Evolutionary conservation across 2,888 invertebrate species (phyloP).

Genomic region (Agonopterix arenella): DNA sequence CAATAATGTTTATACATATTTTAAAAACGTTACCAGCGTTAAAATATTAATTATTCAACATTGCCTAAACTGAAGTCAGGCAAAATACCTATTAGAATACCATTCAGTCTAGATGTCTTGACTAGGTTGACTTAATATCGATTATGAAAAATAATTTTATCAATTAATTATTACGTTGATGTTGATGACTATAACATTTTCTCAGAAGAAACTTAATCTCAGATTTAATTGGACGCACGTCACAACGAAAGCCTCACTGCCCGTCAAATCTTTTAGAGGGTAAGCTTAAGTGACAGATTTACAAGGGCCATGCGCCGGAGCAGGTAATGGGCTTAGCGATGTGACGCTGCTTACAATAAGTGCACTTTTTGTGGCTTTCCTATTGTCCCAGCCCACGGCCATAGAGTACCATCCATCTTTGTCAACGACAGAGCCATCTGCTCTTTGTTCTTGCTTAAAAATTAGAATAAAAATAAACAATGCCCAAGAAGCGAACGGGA

Average conservation of each 20-base stretch:
- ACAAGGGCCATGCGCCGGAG: conserved; percentile 46
- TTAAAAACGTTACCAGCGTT: no score
- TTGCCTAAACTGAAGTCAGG: no score
- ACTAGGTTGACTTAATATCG: no score
- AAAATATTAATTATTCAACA: no score
- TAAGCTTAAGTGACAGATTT: conserved; percentile 55
- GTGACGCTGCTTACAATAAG: conserved; percentile 43
- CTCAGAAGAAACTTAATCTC: conserved; percentile 27
- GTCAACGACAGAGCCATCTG: conserved; percentile 54
- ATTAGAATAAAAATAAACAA: conserved; percentile 62
- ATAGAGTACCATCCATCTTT: conserved; percentile 57
- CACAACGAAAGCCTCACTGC: conserved; percentile 40
- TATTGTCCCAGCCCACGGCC: conserved; percentile 46
- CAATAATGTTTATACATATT: no score
- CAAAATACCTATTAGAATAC: no score
- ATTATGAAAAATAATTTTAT: no score
- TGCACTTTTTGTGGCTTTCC: conserved; percentile 44
- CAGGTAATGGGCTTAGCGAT: conserved; percentile 57
- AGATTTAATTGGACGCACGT: conserved; percentile 44
- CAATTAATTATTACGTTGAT: no score
- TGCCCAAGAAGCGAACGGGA: conserved; percentile 32
- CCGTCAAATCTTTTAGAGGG: conserved; percentile 35
- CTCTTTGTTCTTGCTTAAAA: conserved; percentile 65
- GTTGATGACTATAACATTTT: conserved; percentile 1
- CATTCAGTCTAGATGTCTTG: no score